These are phyloP conservation scores for Hemithea aestivaria DNA, from an alignment of 2,888 invertebrate genomes.

Conservation along the genomic window DNA sequence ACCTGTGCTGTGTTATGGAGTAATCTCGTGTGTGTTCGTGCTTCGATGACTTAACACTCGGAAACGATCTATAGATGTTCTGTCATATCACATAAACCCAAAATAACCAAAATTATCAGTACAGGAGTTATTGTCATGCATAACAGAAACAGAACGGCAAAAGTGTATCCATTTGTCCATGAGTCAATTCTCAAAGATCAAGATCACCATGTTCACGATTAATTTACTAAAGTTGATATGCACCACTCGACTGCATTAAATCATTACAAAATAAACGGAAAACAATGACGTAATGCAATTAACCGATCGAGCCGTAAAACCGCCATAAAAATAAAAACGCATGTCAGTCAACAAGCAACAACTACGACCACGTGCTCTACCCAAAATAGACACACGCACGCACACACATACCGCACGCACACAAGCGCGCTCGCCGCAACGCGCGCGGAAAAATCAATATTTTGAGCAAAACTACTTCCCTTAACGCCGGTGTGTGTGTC, in stretches of 20 bases:
- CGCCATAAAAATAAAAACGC: slow-evolving; percentile 73
- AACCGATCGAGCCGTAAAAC: slow-evolving; percentile 53
- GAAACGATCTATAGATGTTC: slow-evolving; percentile 10
- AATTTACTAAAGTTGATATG: slow-evolving; percentile 4
- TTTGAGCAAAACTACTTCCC: slow-evolving; percentile 79
- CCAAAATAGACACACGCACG: slow-evolving; percentile 68
- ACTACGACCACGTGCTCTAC: slow-evolving; percentile 73
- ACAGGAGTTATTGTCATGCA: no score
- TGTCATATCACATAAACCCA: no score
- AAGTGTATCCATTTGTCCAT: slow-evolving; percentile 28
- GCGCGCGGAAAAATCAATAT: slow-evolving; percentile 77
- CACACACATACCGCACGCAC: slow-evolving; percentile 35
- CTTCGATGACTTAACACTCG: slow-evolving; percentile 31
- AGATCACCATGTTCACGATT: no score
- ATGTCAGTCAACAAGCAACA: slow-evolving; percentile 76
- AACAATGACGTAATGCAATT: slow-evolving; percentile 60
- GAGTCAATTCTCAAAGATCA: no score
- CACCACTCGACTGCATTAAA: slow-evolving; percentile 17
- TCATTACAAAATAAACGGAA: slow-evolving; percentile 33
- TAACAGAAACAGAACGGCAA: no score
- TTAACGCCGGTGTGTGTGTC: slow-evolving; percentile 62
- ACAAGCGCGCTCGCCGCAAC: slow-evolving; percentile 44
- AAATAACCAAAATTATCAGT: no score
- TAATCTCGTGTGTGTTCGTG: slow-evolving; percentile 31
- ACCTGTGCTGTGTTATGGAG: slow-evolving; percentile 32